Evolutionary conservation across 1,140 invertebrate genomes (phyloP).

Genomic region (Drosophila asahinai): DNA sequence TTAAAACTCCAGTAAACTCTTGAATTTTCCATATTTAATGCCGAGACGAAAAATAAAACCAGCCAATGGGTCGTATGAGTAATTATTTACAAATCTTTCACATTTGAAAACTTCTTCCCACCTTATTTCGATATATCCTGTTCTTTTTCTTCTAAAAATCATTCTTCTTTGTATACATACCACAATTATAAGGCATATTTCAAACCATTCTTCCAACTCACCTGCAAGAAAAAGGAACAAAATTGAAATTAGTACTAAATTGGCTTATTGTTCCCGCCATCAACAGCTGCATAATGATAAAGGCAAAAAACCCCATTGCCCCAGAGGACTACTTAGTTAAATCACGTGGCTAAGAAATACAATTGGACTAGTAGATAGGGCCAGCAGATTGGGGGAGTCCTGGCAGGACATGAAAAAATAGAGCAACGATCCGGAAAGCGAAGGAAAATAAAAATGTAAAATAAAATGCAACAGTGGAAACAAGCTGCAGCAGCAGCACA

Average conservation of each 20-base stretch:
- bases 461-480: conserved; percentile 60
- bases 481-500: conserved; percentile 18
- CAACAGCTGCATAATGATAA: conserved; percentile 49
- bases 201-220: conserved; percentile 38
- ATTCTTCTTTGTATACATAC: conserved; percentile 15
- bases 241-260: conserved; percentile 28
- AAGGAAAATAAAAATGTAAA: conserved; percentile 51
- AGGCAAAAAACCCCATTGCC: conserved; percentile 16
- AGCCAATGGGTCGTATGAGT: neutral
- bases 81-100: neutral
- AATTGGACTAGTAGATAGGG: conserved; percentile 11
- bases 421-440: conserved; percentile 60
- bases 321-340: conserved; percentile 55
- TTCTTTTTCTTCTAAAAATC: neutral
- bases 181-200: neutral
- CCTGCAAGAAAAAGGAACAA: conserved; percentile 52
- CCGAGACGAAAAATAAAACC: neutral
- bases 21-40: too few species aligned
- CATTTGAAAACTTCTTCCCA: neutral
- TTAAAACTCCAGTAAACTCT: too few species aligned
- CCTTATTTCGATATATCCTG: neutral
- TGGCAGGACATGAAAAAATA: conserved; percentile 12
- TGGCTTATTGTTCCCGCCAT: conserved; percentile 17
- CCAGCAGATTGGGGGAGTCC: conserved; percentile 2
- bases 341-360: conserved; percentile 49